phyloP scores from a whole-genome alignment of 2,113 vertebrate species.

The Solea solea region DNA sequence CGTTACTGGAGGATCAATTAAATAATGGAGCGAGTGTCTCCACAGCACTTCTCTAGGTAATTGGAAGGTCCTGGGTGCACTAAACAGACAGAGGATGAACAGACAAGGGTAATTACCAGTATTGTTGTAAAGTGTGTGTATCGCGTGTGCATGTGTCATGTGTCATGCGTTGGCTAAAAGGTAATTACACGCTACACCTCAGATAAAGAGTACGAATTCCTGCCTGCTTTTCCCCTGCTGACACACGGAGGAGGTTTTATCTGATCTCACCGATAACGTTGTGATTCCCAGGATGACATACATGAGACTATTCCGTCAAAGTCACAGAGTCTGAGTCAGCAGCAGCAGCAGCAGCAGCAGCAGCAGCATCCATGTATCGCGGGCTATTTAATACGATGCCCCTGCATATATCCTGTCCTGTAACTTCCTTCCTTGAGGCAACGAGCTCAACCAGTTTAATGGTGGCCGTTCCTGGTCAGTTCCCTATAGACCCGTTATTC shows the following conservation, averaged over 20 bases:
- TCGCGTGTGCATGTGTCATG: slow-evolving; percentile 19
- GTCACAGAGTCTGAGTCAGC: slow-evolving; percentile 37
- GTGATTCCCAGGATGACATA: slow-evolving; percentile 13
- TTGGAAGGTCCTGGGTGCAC: slow-evolving; percentile 54
- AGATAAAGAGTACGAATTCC: slow-evolving; percentile 48
- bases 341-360: slow-evolving; percentile 19
- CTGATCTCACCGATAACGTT: slow-evolving; percentile 27
- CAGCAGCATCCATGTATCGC: slow-evolving; percentile 10
- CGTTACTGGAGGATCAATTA: slow-evolving; percentile 37
- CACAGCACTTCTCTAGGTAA: slow-evolving; percentile 47
- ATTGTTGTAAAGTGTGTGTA: slow-evolving; percentile 7
- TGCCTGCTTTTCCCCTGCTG: slow-evolving; percentile 22
- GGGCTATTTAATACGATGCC: slow-evolving; percentile 29
- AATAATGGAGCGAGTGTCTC: slow-evolving; percentile 43
- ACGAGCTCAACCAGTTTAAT: slow-evolving; percentile 54
- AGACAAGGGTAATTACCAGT: slow-evolving; percentile 56
- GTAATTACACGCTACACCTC: slow-evolving; percentile 51
- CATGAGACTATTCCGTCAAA: slow-evolving; percentile 7
- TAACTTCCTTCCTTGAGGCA: slow-evolving; percentile 30
- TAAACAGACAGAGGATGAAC: slow-evolving; percentile 52
- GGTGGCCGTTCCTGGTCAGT: slow-evolving; percentile 47
- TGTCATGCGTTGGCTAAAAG: slow-evolving; percentile 24
- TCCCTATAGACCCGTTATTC: slow-evolving; percentile 64
- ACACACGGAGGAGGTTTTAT: slow-evolving; percentile 33
- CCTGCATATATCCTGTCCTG: slow-evolving; percentile 22